Base-by-base conservation (phyloP, 2,888 invertebrate genomes). In the Mechanitis mazaeus region DNA sequence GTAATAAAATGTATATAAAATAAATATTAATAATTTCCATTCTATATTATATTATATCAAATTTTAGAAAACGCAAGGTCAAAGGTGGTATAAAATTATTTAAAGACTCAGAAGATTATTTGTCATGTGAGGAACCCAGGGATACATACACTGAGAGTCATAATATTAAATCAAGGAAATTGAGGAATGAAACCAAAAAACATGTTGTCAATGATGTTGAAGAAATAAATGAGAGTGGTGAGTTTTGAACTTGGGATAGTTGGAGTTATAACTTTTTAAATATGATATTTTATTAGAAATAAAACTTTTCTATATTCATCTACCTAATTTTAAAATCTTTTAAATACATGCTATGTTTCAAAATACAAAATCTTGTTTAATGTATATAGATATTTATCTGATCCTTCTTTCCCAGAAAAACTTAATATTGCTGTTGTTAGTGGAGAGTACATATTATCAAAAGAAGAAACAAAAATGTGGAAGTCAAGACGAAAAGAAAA, bases 401-500 rank as follows among this genome's bases (percentile, higher is more conserved):
- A 20, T 45, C 45, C 54, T 12, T 12, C 55, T 53, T 45, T 80
- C 81, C 60, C 69, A 90, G 90, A 87, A 50, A 88, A 86, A 81
- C 57, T 88, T 28, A 80, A 78, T 54, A 73, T 82, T 55, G 81
- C 79, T 3, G 79, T 79, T 6, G 81, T 92, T 0, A 79, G 75
- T 61, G 87, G 91, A 1, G 86, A 90, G 12, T 81, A 85, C 67
- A 77, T 93, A 59, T 64, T 92, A 61, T 87, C 84, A 3, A 84
- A 87, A 75, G 83, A 85, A 66, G 92, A 91, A 58, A 90, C 83
- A 3, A 85, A 87, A 73, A 71, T 75, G 67, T 93, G 92, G 92
- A 90, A 91, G 45, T 91, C 88, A 1, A 80, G 91, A 63, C 82
- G 89, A 72, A 92, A 91, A 83, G 88, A 90, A 57, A 88, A 90